Base-by-base conservation (phyloP, 2,113 vertebrate genomes). In the Casuarius casuarius region DNA sequence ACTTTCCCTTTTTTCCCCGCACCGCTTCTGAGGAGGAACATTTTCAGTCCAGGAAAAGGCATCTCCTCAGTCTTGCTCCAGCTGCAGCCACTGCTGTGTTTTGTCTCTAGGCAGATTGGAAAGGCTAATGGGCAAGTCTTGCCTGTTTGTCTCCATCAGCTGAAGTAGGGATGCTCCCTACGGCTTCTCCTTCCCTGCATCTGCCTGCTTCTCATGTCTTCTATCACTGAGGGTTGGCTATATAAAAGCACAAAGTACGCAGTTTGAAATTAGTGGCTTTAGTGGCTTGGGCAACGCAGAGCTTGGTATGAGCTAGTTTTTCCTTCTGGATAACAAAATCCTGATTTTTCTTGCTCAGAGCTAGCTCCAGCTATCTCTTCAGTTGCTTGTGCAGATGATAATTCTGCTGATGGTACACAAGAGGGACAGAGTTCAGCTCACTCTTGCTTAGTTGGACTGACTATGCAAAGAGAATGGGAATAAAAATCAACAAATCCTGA, bases 1-100 rank as follows among this genome's bases (percentile, higher is more conserved):
- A 87, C 18, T 33, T 76, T 48, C 19, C 2, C 12, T 1, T 73
- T 83, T 11, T 70, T 38, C 40, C n/a, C 63, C 2, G 0, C 0
- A 0, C 10, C 51, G 56, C 51, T 33, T 68, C 7, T 7, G 63
- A 3, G 38, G 21, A 73, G 29, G 31, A 89, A 4, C 38, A 17
- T 46, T 48, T 48, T 31, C 75, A 89, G 54, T 49, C 61, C 68
- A n/a, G 49, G 40, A 61, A 51, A 42, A 70, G 16, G 7, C 1
- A 1, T 7, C 10, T 92, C n/a, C 42, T 12, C 12, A 8, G 5
- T 63, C 58, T 42, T 87, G 56, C 29, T 51, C 56, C 22, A 42
- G 46, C 71, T 70, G 49, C 40, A 71, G 0, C 17, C 4, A 0
- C 16, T 33, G 70, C 74, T 73, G 40, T 35, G 76, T 48, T 76